Base-by-base conservation (phyloP, 2,888 invertebrate species). In the Andrena hattorfiana region DNA sequence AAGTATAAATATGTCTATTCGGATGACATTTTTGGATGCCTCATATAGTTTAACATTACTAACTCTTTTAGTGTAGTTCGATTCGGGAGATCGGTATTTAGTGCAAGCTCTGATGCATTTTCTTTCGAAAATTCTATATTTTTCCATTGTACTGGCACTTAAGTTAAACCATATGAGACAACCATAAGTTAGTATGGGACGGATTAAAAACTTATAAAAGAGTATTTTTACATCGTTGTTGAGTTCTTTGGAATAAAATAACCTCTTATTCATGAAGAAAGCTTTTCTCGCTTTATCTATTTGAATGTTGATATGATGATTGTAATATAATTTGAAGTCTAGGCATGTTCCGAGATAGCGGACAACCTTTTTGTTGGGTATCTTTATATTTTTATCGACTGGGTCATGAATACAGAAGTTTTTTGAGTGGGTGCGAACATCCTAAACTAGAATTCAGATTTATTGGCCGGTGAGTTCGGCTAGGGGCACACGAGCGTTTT, bases 131-230 rank as follows among this genome's bases (percentile, higher is more conserved):
- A 32, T 32, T 32, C 32, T 32, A 8, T 32, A 32, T 8, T 32
- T 32, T 32, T 32, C 32, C 32, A 32, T 32, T 32, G 32, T 32
- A 8, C 32, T 32, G 2, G 32, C 32, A 32, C 35, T 64, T 0
- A 81, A 54, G 13, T 84, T 82, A 30, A 68, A 86, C 81, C 81
- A 84, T 0, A 74, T 81, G 0, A 48, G 73, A 16, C 73, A 73
- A 0, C 26, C 76, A 4, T 80, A 75, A 0, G 70, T 75, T 2
- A 75, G 1, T 8, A 74, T 74, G 0, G 79, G 70, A 0, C 74
- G 6, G 1, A 80, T 75, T 2, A 76, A 8, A 0, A 2, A 0
- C 30, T 71, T 70, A 1, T 76, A 67, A 10, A 2, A 75, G 0
- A 75, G 2, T 0, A 76, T 3, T 62, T 80, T 80, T 0, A 67